These are phyloP conservation scores for Malthinus seriepunctatus DNA, from an alignment of 2,888 invertebrate species.

Conservation along the genomic window DNA sequence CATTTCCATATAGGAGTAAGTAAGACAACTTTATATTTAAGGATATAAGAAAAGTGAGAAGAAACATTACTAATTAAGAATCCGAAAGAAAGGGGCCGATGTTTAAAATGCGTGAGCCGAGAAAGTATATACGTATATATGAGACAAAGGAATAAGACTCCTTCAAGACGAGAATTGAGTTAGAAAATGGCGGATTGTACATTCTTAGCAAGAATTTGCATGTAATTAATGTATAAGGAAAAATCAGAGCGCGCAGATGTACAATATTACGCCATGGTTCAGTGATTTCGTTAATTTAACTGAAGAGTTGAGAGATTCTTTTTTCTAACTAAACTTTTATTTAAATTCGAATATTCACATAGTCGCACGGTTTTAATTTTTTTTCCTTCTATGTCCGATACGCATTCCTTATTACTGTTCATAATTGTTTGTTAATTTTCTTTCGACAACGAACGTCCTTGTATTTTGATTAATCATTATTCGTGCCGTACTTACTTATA, in stretches of 20 bases:
- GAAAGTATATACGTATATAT: conserved; percentile 52
- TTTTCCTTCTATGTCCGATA: not conserved
- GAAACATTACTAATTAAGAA: conserved; percentile 71
- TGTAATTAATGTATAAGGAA: conserved; percentile 54
- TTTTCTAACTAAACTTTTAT: conserved; percentile 14
- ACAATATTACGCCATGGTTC: conserved; percentile 46
- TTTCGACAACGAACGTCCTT: not conserved
- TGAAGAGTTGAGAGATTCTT: conserved; percentile 26
- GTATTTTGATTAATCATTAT: conserved; percentile 4
- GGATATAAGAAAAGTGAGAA: conserved; percentile 54
- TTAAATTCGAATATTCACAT: conserved; percentile 17
- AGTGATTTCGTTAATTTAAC: conserved; percentile 45
- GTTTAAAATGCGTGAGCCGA: conserved; percentile 58
- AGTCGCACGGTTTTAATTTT: conserved; percentile 7
- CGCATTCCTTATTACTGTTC: not conserved
- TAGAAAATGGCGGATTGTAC: conserved; percentile 56
- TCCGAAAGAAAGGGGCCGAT: conserved; percentile 66
- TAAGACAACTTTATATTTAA: conserved; percentile 58
- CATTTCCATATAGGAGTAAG: conserved; percentile 58
- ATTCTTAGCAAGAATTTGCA: conserved; percentile 56
- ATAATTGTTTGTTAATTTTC: conserved; percentile 4
- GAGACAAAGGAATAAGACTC: conserved; percentile 56
- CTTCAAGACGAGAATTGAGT: conserved; percentile 52
- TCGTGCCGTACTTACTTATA: not conserved
- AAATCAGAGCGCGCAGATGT: conserved; percentile 54